Percentiles rank a stretch among this genome's conserved stretches.
Conservation (phyloP, 30 jellyfish, hydroid and myxozoan species). For the Catostylus mosaicus region DNA sequence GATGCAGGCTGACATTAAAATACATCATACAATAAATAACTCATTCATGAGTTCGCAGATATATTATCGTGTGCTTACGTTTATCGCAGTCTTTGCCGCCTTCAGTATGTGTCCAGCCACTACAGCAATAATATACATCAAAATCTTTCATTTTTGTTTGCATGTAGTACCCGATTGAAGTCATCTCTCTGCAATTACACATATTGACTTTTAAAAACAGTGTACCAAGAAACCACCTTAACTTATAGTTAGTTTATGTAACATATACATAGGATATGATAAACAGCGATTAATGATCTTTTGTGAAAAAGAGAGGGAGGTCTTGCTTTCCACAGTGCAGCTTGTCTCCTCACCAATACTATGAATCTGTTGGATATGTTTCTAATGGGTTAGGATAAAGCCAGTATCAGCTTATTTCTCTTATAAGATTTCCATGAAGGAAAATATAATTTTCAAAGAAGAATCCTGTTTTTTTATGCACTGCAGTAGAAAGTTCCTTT, state of each 20-base stretch:
- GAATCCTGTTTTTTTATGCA: no score
- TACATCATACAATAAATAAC: neutral
- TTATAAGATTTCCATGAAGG: no score
- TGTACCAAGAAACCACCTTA: neutral
- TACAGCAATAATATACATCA: conserved; percentile 53
- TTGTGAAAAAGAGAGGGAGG: neutral
- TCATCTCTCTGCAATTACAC: conserved; percentile 16
- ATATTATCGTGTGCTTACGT: conserved; percentile 35
- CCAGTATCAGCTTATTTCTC: no score
- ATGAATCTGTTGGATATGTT: neutral
- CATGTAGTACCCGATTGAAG: conserved; percentile 14
- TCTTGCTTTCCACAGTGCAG: neutral
- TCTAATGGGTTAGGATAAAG: no score
- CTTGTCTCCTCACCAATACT: neutral
- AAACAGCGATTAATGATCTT: no score
- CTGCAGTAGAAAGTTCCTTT: no score
- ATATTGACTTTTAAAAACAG: no score
- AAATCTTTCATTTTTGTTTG: conserved; percentile 32
- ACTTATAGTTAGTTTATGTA: no score
- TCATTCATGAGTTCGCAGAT: neutral
- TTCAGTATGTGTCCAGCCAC: conserved; percentile 54
- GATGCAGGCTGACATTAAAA: neutral
- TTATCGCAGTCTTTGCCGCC: conserved; percentile 37
- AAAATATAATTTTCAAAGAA: no score
- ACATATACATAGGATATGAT: neutral